These are phyloP conservation scores for Onychomys torridus DNA, from an alignment of 2,797 vertebrate genomes.

Conservation along the genomic window DNA sequence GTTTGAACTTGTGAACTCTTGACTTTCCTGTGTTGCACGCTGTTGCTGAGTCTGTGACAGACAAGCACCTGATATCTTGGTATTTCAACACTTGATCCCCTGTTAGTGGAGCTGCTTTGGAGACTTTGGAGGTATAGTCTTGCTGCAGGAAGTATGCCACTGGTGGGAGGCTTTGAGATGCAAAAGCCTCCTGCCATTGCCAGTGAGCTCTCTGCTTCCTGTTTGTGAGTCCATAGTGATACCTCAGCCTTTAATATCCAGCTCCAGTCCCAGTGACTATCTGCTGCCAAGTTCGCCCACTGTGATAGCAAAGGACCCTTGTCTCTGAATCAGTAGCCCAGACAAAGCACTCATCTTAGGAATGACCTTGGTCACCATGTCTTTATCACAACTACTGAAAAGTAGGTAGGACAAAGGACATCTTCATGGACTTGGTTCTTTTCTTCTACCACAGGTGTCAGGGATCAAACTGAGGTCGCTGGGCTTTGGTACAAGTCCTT, in stretches of 20 bases:
- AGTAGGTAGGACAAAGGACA: background rate
- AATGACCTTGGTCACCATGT: background rate
- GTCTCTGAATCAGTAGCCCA: background rate
- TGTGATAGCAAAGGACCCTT: background rate
- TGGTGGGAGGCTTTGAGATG: background rate
- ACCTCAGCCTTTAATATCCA: too few relatives aligned
- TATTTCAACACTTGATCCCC: background rate
- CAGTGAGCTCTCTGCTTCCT: background rate
- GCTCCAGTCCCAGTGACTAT: background rate
- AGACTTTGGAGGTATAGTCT: background rate
- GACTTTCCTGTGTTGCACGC: background rate
- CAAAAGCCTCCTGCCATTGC: background rate
- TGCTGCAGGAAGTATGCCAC: too few relatives aligned
- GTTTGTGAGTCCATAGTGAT: background rate
- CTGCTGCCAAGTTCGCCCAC: background rate
- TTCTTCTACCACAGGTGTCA: background rate
- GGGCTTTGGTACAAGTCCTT: background rate
- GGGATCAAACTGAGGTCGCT: background rate
- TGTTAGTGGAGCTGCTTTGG: too few relatives aligned
- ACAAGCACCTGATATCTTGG: background rate
- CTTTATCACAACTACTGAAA: background rate
- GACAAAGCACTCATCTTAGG: background rate
- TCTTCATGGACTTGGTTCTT: background rate
- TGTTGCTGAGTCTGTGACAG: background rate
- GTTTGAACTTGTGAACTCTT: background rate